Evolutionary conservation across 2,797 vertebrate species (phyloP).

Genomic region (Helarctos malayanus): DNA sequence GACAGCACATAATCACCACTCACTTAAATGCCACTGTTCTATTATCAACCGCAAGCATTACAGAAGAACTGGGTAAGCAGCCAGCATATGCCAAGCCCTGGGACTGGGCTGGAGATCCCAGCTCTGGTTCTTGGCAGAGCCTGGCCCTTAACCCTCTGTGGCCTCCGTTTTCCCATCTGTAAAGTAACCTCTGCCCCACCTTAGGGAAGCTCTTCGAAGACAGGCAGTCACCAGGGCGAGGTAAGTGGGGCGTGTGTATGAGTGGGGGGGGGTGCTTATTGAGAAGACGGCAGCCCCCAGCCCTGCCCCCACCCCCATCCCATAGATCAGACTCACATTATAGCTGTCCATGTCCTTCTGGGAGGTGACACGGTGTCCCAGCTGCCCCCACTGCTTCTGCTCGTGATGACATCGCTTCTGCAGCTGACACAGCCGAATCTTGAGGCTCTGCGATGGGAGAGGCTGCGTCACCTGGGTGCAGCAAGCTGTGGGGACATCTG

Average conservation of each 20-base stretch:
- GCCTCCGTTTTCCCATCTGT: neutral
- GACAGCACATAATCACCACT: accelerated
- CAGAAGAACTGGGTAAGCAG: neutral
- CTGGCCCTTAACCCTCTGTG: neutral
- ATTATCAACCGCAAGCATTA: neutral
- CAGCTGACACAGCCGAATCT: slow-evolving; percentile 1
- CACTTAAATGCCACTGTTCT: neutral
- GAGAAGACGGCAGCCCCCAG: neutral
- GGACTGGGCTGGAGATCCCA: neutral
- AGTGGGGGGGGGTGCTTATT: neutral
- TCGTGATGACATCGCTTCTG: neutral
- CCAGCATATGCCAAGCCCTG: no score
- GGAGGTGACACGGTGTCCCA: accelerated
- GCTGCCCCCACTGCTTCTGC: neutral
- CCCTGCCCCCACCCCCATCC: neutral
- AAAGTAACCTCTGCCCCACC: neutral
- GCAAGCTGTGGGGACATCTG: no score
- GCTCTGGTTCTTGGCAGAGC: neutral
- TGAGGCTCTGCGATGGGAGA: neutral
- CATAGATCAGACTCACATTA: neutral
- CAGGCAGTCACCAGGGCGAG: neutral
- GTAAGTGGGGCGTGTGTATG: no score
- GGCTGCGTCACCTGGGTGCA: neutral
- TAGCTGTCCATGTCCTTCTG: neutral
- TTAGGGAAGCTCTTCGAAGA: neutral